These are phyloP conservation scores for Lithodes maja DNA, from an alignment of 2,888 invertebrate species.

Conservation along the genomic window DNA sequence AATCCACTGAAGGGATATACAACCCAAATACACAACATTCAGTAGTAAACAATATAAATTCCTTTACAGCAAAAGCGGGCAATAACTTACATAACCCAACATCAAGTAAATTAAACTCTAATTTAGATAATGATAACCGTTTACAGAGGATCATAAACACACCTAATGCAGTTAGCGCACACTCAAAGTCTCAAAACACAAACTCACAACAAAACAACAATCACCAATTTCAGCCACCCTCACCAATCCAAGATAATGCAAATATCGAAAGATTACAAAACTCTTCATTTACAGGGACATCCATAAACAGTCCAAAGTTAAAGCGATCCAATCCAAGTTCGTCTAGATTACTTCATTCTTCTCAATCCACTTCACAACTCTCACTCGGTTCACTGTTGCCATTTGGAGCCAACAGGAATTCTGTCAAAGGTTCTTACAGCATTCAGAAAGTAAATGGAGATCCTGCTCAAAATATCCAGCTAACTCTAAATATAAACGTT, in stretches of 20 bases:
- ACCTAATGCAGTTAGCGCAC: not conserved
- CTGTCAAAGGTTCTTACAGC: not conserved
- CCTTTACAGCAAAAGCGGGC: too few relatives aligned
- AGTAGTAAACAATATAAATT: too few relatives aligned
- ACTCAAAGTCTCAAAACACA: not conserved
- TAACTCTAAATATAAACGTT: constrained; percentile 37
- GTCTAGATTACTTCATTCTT: not conserved
- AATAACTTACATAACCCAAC: too few relatives aligned
- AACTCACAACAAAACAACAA: not conserved
- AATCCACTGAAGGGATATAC: too few relatives aligned
- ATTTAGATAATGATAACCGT: too few relatives aligned
- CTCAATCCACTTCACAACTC: not conserved
- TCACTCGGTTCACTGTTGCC: not conserved
- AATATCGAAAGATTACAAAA: not conserved
- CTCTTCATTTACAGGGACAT: not conserved
- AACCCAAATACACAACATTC: too few relatives aligned
- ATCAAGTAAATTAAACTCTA: too few relatives aligned
- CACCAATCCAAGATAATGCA: not conserved
- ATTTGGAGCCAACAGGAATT: not conserved
- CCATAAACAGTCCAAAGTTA: not conserved
- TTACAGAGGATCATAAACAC: not conserved
- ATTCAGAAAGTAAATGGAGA: not conserved
- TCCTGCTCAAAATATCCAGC: constrained; percentile 10
- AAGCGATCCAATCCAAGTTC: not conserved
- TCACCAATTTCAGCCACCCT: not conserved